A percentile compares a stretch with the other conserved stretches of the same genome.
These are phyloP conservation scores for Anseranas semipalmata DNA, from an alignment of 2,113 vertebrate species.

Conservation along the genomic window DNA sequence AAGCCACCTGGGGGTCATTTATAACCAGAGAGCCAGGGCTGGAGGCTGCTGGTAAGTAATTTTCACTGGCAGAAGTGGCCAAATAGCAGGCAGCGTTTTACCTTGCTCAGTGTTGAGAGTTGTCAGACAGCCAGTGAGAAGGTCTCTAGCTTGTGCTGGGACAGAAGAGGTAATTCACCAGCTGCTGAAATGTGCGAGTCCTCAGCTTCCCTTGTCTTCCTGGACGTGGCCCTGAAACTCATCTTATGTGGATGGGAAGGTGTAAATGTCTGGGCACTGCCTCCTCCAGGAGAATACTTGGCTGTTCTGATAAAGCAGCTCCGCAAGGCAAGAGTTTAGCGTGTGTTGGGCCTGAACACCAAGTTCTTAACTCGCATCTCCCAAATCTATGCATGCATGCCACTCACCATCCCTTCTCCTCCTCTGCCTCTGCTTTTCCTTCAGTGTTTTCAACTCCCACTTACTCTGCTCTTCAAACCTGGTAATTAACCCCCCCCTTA, in stretches of 20 bases:
- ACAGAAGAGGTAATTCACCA: not conserved
- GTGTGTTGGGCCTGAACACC: fast-evolving
- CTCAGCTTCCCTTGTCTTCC: not conserved
- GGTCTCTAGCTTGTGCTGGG: not conserved
- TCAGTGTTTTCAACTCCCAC: not conserved
- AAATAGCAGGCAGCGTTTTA: not conserved
- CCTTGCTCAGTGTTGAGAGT: not conserved
- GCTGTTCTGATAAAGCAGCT: not conserved
- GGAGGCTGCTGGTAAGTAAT: not conserved
- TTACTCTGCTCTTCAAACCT: not conserved
- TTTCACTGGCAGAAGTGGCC: not conserved
- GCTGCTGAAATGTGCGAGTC: not conserved
- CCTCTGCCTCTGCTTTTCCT: not conserved
- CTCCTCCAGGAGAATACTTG: fast-evolving
- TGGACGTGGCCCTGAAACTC: not conserved
- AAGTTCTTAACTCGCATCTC: not conserved
- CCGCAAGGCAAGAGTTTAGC: not conserved
- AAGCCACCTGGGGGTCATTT: not conserved
- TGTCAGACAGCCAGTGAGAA: not conserved
- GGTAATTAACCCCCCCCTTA: not conserved
- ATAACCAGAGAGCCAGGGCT: not conserved
- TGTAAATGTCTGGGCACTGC: fast-evolving
- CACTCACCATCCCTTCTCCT: too few species aligned
- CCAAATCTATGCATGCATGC: not conserved
- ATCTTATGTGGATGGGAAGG: not conserved